Percentiles rank a stretch among this genome's conserved stretches.
Conservation (phyloP, 2,797 vertebrate genomes). For the Schizopygopsis malacanthus region DNA sequence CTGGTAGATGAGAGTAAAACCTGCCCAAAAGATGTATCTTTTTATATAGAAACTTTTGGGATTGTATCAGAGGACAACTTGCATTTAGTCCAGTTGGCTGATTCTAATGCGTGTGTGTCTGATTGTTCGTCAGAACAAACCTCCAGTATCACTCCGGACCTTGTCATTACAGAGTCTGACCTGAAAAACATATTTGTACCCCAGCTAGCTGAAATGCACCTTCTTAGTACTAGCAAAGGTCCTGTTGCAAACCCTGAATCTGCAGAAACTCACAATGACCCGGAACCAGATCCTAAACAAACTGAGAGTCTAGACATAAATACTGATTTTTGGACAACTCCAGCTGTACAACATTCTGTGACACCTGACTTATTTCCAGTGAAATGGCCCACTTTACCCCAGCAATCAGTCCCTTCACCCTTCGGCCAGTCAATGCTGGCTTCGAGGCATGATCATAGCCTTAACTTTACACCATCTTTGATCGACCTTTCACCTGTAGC, state of each 20-base stretch:
- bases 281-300: background rate
- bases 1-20: constrained; percentile 14
- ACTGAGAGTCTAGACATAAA: constrained; percentile 27
- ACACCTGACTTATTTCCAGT: background rate
- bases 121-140: constrained; percentile 39
- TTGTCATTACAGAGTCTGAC: constrained; percentile 48
- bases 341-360: constrained; percentile 5
- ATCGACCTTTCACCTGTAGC: constrained; percentile 69
- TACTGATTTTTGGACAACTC: background rate
- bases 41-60: background rate
- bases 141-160: constrained; percentile 54
- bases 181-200: constrained; percentile 41
- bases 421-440: background rate
- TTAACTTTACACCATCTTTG: constrained; percentile 31
- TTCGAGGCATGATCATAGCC: constrained; percentile 24
- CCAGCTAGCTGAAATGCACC: constrained; percentile 16
- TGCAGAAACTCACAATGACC: constrained; percentile 6
- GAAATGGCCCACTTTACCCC: constrained; percentile 15
- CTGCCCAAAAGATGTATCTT: background rate
- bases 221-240: constrained; percentile 3
- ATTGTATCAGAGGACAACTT: constrained; percentile 2
- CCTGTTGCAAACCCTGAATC: background rate
- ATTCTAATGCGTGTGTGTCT: constrained; percentile 4
- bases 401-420: constrained; percentile 20
- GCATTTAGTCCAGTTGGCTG: constrained; percentile 9